Evolutionary conservation across 2,113 vertebrate genomes (phyloP).

Genomic region (Taxidea taxus): DNA sequence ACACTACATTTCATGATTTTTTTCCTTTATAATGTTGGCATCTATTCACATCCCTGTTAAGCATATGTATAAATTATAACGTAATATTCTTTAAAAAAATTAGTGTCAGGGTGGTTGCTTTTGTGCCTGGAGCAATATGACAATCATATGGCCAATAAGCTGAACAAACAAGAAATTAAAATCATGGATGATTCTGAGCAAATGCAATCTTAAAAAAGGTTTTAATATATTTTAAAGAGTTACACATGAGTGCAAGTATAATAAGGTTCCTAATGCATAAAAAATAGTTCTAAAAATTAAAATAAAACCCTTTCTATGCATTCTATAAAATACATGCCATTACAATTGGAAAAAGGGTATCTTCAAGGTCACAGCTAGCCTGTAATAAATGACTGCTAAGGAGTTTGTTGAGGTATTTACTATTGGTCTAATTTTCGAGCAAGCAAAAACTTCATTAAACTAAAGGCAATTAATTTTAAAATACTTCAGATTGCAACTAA

Average conservation of each 20-base stretch:
- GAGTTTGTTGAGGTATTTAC: constrained; percentile 6
- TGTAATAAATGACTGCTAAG: neutral
- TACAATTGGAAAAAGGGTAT: neutral
- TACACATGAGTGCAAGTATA: neutral
- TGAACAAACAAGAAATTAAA: constrained; percentile 25
- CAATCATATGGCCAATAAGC: neutral
- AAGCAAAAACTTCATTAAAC: constrained; percentile 51
- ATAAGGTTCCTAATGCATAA: neutral
- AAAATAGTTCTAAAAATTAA: neutral
- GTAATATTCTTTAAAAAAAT: neutral
- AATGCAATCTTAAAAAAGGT: neutral
- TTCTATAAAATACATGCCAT: neutral
- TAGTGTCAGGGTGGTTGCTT: neutral
- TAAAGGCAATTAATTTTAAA: constrained; percentile 58
- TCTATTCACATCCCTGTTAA: neutral
- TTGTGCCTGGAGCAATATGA: neutral
- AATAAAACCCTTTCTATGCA: neutral
- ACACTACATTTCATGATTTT: neutral
- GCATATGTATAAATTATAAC: neutral
- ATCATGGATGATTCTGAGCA: neutral
- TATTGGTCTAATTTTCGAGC: constrained; percentile 37
- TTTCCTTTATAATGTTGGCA: neutral
- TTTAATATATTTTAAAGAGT: neutral
- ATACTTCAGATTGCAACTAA: constrained; percentile 47
- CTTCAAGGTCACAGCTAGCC: neutral